These are phyloP conservation scores for Cheilosia scutellata DNA, from an alignment of 2,888 invertebrate species.

Conservation along the genomic window DNA sequence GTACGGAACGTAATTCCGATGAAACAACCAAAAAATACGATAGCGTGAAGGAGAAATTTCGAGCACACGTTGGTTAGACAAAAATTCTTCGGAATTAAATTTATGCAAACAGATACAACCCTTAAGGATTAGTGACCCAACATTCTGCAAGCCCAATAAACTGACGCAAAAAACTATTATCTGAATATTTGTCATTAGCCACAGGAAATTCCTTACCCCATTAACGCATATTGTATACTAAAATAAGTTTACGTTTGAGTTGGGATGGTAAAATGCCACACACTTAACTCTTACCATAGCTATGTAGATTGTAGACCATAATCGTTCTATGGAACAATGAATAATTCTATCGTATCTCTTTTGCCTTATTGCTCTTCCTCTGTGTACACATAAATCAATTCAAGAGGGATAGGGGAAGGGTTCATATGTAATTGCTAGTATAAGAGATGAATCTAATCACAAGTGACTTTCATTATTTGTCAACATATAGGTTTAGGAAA, in stretches of 20 bases:
- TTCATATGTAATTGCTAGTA: conserved; percentile 46
- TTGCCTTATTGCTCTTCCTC: conserved; percentile 51
- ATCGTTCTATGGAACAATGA: conserved; percentile 53
- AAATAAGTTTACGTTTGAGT: conserved; percentile 28
- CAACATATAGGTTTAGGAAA: neutral
- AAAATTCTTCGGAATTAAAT: neutral
- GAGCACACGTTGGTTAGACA: neutral
- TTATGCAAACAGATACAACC: neutral
- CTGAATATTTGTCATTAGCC: conserved; percentile 58
- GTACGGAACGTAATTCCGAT: too few relatives aligned
- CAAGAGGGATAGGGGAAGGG: neutral
- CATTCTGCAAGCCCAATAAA: conserved; percentile 26
- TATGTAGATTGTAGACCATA: conserved; percentile 21
- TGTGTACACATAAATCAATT: conserved; percentile 64
- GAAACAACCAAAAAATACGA: too few relatives aligned
- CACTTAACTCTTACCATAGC: neutral
- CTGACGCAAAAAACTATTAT: conserved; percentile 19
- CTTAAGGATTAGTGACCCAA: conserved; percentile 17
- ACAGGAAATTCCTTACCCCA: conserved; percentile 41
- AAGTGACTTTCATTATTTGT: conserved; percentile 50
- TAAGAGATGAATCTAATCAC: conserved; percentile 60
- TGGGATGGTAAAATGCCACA: conserved; percentile 6
- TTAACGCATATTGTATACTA: conserved; percentile 38
- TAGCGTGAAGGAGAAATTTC: too few relatives aligned
- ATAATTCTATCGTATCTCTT: conserved; percentile 42